Base-by-base conservation (phyloP, 2,888 invertebrate species). In the Chrysomela aeneicollis region DNA sequence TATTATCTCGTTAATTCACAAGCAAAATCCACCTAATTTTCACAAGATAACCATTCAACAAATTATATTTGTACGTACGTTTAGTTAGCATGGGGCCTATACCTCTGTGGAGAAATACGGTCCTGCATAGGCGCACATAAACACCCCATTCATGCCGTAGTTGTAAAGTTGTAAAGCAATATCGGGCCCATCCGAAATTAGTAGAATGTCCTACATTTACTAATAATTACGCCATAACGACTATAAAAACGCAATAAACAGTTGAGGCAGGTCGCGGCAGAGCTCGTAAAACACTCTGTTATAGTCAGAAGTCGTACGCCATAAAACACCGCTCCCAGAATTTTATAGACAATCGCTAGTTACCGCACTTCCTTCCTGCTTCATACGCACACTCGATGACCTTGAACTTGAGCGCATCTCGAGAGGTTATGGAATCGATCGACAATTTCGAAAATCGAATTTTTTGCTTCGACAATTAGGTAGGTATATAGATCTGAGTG, bases 241-340 rank as follows among this genome's bases (percentile, higher is more conserved):
- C 78, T 79, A 76, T 81, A 81, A 81, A 81, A 81, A 81, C 74
- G 81, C 78, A 80, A 79, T 82, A 82, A 81, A 82, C 78, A 78
- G 72, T 81, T 82, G 79, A 71, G 79, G 80, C 77, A 81, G 82
- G 82, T 82, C 81, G 78, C 74, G 80, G 76, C 72, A 71, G 50
- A 59, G 68, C 67, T 80, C 81, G 79, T 81, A 81, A 81, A 81
- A 81, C 78, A 79, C 79, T 77, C 63, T 75, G 75, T 77, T 76
- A 79, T 78, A 78, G 78, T 78, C 78, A 78, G 79, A 76, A 79
- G 79, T 78, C 77, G 79, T 77, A 77, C 74, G 76, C 77, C 77
- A 76, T 79, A 79, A 79, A 80, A 78, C 78, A 72, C 72, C 72
- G 71, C 76, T 74, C 77, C 77, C 77, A 74, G 74, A 78, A 77